Evolutionary conservation across 1,140 invertebrate species (phyloP).

Genomic region (Mamestra configurata): DNA sequence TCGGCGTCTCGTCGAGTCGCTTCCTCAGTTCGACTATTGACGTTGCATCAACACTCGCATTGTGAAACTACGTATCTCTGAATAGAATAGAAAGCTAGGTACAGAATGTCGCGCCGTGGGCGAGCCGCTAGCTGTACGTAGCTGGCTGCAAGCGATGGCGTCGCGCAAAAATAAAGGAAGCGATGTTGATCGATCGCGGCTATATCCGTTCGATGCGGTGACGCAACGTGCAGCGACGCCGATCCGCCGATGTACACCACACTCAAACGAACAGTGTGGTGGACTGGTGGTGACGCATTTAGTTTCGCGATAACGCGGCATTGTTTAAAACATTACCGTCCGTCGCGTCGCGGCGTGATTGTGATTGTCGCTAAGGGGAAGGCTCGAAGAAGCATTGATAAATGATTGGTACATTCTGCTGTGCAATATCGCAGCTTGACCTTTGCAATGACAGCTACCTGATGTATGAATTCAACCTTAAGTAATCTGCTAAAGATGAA

Average conservation of each 20-base stretch:
- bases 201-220: conserved; percentile 75
- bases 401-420: conserved; percentile 22
- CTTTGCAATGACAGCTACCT: background rate
- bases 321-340: conserved; percentile 42
- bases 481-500: background rate
- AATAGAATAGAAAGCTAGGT: conserved; percentile 53
- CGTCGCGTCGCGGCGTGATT: background rate
- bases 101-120: conserved; percentile 49
- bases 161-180: conserved; percentile 61
- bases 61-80: conserved; percentile 49
- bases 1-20: background rate
- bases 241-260: conserved; percentile 36
- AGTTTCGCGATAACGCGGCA: conserved; percentile 45
- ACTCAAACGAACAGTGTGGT: conserved; percentile 43
- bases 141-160: conserved; percentile 47
- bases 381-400: background rate
- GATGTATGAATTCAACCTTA: conserved; percentile 15
- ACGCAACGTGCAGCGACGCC: conserved; percentile 61
- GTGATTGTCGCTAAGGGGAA: conserved; percentile 37
- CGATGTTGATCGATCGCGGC: conserved; percentile 72
- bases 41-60: conserved; percentile 42
- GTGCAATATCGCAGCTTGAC: conserved; percentile 1
- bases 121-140: conserved; percentile 38
- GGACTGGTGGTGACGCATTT: conserved; percentile 42
- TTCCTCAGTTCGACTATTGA: conserved; percentile 34